Base-by-base conservation (phyloP, 2,113 vertebrate species). In the Scophthalmus maximus region DNA sequence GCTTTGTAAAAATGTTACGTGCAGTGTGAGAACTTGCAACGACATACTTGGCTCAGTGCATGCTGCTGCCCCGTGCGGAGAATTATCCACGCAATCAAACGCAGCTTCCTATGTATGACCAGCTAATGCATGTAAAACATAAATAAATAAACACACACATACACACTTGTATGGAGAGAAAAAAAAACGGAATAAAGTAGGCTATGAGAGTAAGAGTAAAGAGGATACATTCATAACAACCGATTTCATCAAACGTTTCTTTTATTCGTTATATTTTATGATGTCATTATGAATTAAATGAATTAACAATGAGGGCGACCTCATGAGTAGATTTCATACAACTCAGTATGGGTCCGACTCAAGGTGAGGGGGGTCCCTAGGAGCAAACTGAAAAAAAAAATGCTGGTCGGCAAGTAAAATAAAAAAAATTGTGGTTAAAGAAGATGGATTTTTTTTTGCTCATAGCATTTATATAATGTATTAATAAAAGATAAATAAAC, bases 11-110 rank as follows among this genome's bases (percentile, higher is more conserved):
- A 51, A 32, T 51, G 62, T 77, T 58, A n/a, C 14, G 46, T 46
- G 32, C 29, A n/a, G 20, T 44, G 55, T 52, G 7, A 29, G 57
- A 69, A 58, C 22, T n/a, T 25, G 26, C 9, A 58, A 3, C 8
- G 20, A 23, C 51, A 18, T 57, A 36, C 62, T 47, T 62, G 76
- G 58, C 52, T 64, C 81, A 26, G 67, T 61, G 60, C 67, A 47
- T 73, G 81, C 81, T 88, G 88, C 90, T n/a, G n/a, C 86, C 83
- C 83, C 81, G 32, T 68, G 84, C 84, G 83, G 82, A 82, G 49
- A 78, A 77, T 72, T 68, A 68, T 75, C 64, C 67, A 73, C 75
- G 70, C 69, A 80, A 71, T 76, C 75, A 83, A 69, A 69, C 22
- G 58, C 76, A 51, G 29, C 36, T 49, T 63, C 52, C 52, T 60